Percentiles rank a stretch among this genome's conserved stretches.
Evolutionary conservation across 2,888 invertebrate species (phyloP).

Genomic region (Bruchidius siliquastri): DNA sequence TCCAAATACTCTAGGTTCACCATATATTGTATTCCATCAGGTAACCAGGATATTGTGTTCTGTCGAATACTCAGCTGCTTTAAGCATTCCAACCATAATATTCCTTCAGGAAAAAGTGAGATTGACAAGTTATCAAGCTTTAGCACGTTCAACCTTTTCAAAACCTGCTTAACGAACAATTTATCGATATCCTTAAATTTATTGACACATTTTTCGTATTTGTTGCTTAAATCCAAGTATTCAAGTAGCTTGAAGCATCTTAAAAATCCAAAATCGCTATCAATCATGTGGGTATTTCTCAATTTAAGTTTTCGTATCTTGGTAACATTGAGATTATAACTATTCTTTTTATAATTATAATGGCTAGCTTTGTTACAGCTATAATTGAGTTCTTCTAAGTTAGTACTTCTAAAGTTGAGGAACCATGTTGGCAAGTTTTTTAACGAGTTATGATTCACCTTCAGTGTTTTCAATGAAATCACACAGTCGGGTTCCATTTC

Average conservation of each 20-base stretch:
- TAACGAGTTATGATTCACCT: conserved; percentile 25
- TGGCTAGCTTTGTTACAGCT: conserved; percentile 26
- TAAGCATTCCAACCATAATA: conserved; percentile 26
- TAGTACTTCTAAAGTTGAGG: conserved; percentile 20
- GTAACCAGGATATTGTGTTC: conserved; percentile 29
- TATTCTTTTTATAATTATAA: conserved; percentile 23
- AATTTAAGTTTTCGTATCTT: conserved; percentile 24
- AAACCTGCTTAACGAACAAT: conserved; percentile 26
- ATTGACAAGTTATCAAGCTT: conserved; percentile 23
- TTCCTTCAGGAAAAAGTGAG: conserved; percentile 26
- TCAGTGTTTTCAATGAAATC: conserved; percentile 19
- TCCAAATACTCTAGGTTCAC: conserved; percentile 28
- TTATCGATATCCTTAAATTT: conserved; percentile 23
- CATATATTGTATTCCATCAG: conserved; percentile 26
- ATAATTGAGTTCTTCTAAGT: conserved; percentile 26
- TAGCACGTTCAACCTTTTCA: conserved; percentile 24
- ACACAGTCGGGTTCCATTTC: conserved; percentile 27
- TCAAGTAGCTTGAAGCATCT: conserved; percentile 22
- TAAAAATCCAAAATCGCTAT: conserved; percentile 25
- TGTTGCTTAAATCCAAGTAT: conserved; percentile 31
- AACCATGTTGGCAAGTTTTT: conserved; percentile 28
- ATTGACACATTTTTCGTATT: conserved; percentile 15
- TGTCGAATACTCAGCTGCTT: conserved; percentile 24
- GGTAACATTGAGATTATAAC: conserved; percentile 15
- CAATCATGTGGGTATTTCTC: conserved; percentile 22